phyloP scores from a whole-genome alignment of 2,113 vertebrate species.

The Fukomys damarensis region DNA sequence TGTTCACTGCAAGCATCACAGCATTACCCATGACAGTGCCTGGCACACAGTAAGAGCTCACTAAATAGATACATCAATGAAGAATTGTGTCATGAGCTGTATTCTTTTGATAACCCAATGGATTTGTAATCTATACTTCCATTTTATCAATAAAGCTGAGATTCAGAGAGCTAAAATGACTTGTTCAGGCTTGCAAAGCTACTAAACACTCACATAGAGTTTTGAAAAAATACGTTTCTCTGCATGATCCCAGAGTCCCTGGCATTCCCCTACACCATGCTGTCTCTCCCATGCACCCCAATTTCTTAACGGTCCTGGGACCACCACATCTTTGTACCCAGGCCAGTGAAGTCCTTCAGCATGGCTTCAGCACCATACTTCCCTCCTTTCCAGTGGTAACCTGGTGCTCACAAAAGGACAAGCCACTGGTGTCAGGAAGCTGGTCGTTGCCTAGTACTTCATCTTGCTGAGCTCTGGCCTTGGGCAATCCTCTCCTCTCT shows the following conservation, averaged over 20 bases:
- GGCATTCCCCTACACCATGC: not conserved
- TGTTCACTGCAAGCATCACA: not conserved
- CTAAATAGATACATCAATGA: not conserved
- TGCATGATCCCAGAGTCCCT: not conserved
- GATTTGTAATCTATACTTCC: not conserved
- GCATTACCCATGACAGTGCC: too few species aligned
- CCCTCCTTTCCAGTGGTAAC: not conserved
- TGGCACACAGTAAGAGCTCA: not conserved
- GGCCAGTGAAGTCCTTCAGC: not conserved
- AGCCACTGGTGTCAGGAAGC: not conserved
- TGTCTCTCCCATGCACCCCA: not conserved
- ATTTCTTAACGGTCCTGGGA: not conserved
- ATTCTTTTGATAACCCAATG: not conserved
- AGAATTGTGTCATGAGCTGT: not conserved
- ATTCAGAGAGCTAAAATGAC: not conserved
- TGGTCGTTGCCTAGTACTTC: not conserved
- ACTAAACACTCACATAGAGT: not conserved
- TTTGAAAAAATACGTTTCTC: not conserved
- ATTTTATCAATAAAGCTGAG: not conserved
- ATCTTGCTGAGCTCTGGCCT: not conserved
- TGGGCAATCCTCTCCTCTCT: not conserved
- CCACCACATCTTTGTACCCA: not conserved
- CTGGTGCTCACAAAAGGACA: not conserved
- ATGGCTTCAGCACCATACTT: fast-evolving
- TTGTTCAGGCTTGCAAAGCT: not conserved